Evolutionary conservation across 2,797 vertebrate genomes (phyloP).

Genomic region (Molossus molossus): DNA sequence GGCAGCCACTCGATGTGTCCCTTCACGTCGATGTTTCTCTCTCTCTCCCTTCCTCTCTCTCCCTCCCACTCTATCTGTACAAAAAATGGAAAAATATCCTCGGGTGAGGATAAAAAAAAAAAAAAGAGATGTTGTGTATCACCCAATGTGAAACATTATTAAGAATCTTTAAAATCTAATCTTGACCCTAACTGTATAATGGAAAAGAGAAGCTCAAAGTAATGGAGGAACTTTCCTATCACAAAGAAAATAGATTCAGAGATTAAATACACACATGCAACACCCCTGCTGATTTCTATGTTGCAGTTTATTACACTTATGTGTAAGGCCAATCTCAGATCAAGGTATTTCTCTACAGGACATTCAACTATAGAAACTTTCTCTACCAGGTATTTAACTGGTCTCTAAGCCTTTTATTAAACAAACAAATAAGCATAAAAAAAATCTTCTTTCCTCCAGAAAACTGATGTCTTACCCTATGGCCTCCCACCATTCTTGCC

Average conservation of each 20-base stretch:
- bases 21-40: too few species aligned
- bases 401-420: neutral
- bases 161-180: conserved; percentile 45
- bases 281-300: neutral
- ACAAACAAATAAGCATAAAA: neutral
- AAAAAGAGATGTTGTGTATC: neutral
- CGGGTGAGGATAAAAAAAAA: too few species aligned
- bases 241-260: conserved; percentile 3
- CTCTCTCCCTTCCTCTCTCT: too few species aligned
- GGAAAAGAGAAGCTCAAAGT: conserved; percentile 13
- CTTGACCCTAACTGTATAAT: neutral
- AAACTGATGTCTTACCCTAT: neutral
- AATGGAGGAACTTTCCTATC: neutral
- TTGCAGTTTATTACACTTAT: neutral
- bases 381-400: conserved; percentile 15
- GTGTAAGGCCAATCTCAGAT: conserved; percentile 30
- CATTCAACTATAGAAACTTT: conserved; percentile 1
- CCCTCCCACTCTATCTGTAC: too few species aligned
- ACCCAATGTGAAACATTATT: neutral
- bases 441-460: neutral
- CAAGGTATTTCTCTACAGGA: neutral
- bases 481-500: neutral
- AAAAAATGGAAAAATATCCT: too few species aligned
- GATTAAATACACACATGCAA: neutral
- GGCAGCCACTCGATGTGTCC: too few species aligned